Evolutionary conservation across 2,888 invertebrate genomes (phyloP).

Genomic region (Standfussiana lucernea): DNA sequence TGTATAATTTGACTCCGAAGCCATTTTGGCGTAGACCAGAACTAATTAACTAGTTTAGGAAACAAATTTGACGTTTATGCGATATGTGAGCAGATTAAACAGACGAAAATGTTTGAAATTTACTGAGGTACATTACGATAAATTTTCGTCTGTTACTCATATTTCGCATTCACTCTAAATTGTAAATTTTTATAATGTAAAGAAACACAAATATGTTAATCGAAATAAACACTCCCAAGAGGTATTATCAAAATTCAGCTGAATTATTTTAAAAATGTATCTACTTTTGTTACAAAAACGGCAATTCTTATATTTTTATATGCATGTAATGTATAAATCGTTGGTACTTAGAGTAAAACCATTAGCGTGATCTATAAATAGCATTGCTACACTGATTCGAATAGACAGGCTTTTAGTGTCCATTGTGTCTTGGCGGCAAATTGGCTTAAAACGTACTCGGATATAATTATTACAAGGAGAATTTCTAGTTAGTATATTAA

Average conservation of each 20-base stretch:
- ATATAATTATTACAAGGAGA: too few relatives aligned
- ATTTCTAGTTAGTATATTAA: neutral
- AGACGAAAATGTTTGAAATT: too few relatives aligned
- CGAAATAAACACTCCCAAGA: neutral
- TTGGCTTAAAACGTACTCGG: slow-evolving; percentile 9
- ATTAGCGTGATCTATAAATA: slow-evolving; percentile 22
- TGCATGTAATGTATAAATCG: neutral
- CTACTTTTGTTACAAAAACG: neutral
- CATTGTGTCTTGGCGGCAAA: slow-evolving; percentile 21
- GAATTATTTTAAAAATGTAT: neutral
- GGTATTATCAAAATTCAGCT: too few relatives aligned
- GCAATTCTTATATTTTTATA: neutral
- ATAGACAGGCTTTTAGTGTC: slow-evolving; percentile 27
- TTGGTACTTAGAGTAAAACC: slow-evolving; percentile 3
- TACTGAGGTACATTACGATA: too few relatives aligned
- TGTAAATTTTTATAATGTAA: neutral
- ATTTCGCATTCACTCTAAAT: neutral
- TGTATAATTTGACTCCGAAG: neutral
- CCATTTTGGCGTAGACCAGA: neutral
- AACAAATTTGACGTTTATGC: too few relatives aligned
- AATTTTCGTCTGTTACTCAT: too few relatives aligned
- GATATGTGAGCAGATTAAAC: neutral
- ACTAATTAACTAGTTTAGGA: neutral
- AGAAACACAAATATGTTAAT: neutral
- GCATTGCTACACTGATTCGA: slow-evolving; percentile 18